Conservation (phyloP, 1,140 invertebrate species). For the Bombus balteatus region DNA sequence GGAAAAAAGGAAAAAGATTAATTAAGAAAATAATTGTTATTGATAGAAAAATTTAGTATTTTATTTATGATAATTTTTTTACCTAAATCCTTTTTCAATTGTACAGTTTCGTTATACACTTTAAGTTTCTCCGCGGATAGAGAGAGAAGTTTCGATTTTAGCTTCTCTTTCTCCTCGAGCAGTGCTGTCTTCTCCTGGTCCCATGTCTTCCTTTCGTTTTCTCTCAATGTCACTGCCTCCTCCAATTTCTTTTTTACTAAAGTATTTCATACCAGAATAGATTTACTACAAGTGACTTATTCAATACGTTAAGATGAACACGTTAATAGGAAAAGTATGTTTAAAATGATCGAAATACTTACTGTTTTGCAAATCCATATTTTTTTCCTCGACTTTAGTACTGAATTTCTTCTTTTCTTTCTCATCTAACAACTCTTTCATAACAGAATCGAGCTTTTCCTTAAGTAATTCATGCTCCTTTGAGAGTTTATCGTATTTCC, state of each 20-base stretch:
- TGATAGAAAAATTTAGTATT: not conserved
- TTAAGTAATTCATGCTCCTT: conserved; percentile 79
- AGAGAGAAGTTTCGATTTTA: conserved; percentile 83
- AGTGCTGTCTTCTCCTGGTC: conserved; percentile 84
- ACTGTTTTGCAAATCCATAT: conserved; percentile 72
- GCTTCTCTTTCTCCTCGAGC: conserved; percentile 84
- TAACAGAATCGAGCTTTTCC: conserved; percentile 76
- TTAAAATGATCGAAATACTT: conserved; percentile 33
- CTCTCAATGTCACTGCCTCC: conserved; percentile 83
- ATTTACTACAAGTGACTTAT: conserved; percentile 3
- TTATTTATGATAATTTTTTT: conserved; percentile 29
- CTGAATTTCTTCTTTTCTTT: conserved; percentile 78
- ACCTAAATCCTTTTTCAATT: conserved; percentile 80
- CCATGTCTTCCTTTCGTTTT: conserved; percentile 81
- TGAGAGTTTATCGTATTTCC: conserved; percentile 76
- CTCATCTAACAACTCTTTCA: conserved; percentile 78
- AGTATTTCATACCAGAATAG: conserved; percentile 28
- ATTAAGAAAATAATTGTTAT: not conserved
- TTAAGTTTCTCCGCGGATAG: conserved; percentile 80
- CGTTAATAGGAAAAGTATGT: not conserved
- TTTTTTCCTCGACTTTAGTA: conserved; percentile 80
- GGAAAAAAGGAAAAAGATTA: not conserved
- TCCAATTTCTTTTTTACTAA: conserved; percentile 84
- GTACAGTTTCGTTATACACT: conserved; percentile 78
- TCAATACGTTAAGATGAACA: not conserved